Base-by-base conservation (phyloP, 2,797 vertebrate genomes). In the Crax fasciolata region DNA sequence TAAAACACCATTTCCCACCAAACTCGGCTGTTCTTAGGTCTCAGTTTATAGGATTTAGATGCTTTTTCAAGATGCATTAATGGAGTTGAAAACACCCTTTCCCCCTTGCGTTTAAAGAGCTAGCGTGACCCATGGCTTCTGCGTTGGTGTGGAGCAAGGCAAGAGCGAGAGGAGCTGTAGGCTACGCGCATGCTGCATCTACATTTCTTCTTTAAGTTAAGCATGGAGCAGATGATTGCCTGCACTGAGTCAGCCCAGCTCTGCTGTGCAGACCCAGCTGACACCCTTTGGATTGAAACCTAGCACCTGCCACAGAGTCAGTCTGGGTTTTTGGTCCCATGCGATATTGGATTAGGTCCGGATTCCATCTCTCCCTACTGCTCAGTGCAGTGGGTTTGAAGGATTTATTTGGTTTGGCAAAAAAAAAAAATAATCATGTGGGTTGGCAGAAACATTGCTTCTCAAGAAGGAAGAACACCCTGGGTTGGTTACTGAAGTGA, bases 11-110 rank as follows among this genome's bases (percentile, higher is more conserved):
- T 92, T 83, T 94, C 39, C 57, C 25, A 46, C 30, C 51, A 70
- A 70, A 75, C 5, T 6, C 55, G 44, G 35, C 15, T 77, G 2
- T 52, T 84, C 35, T 59, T 21, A 28, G 0, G 0, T 52, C 30
- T 92, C 61, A 24, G 0, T 65, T 71, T 70, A 32, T 21, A 38
- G 28, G 20, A 81, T 6, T 66, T 24, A 10, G n/a, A 28, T 7
- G 49, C 9, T 61, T 91, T 84, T 72, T 30, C 46, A 72, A 46
- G 49, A 49, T 24, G 27, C 7, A 12, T 52, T 62, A 46, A 24
- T 6, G 4, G 11, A 74, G 35, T 2, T 70, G 62, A 62, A 68
- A 95, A 62, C 4, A 18, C 3, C 27, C 12, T 52, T 57, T 32
- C 14, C 3, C 20, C 49, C 41, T 19, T 0, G 0, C 3, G 1